Percentiles rank a stretch among this genome's conserved stretches.
These are phyloP conservation scores for Eupithecia exiguata DNA, from an alignment of 2,888 invertebrate species.

Conservation along the genomic window DNA sequence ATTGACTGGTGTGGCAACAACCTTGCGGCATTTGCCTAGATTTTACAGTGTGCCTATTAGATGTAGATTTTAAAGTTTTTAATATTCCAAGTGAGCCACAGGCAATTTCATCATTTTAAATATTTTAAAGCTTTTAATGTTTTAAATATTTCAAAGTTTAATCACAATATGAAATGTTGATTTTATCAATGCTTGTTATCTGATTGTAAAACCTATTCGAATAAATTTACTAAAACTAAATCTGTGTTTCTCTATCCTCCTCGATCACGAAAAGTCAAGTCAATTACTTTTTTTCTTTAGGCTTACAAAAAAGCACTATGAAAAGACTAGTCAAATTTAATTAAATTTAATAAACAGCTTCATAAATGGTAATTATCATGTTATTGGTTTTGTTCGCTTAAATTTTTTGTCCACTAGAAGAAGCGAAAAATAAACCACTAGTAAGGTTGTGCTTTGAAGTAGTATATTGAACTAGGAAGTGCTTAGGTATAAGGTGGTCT, in stretches of 20 bases:
- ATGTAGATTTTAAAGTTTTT: slow-evolving; percentile 66
- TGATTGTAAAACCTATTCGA: slow-evolving; percentile 63
- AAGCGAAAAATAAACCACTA: no score
- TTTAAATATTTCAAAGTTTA: slow-evolving; percentile 40
- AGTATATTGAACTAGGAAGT: no score
- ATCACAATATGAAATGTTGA: slow-evolving; percentile 60
- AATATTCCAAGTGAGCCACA: slow-evolving; percentile 54
- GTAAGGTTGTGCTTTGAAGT: no score
- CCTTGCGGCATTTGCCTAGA: slow-evolving; percentile 65
- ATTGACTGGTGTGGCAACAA: background rate
- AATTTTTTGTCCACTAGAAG: no score
- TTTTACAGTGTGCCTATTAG: slow-evolving; percentile 62
- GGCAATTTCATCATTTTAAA: slow-evolving; percentile 47
- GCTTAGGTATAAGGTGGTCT: no score
- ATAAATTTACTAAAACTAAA: slow-evolving; percentile 37
- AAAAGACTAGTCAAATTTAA: no score
- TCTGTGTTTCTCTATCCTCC: slow-evolving; percentile 13
- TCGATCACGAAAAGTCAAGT: no score
- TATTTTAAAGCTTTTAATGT: slow-evolving; percentile 52
- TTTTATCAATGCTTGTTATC: slow-evolving; percentile 65
- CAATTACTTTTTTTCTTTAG: no score
- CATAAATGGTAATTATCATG: no score
- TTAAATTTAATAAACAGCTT: no score
- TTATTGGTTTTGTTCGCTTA: no score
- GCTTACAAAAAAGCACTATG: no score